Conservation (phyloP, 2,113 vertebrate species). For the Ornithorhynchus anatinus region DNA sequence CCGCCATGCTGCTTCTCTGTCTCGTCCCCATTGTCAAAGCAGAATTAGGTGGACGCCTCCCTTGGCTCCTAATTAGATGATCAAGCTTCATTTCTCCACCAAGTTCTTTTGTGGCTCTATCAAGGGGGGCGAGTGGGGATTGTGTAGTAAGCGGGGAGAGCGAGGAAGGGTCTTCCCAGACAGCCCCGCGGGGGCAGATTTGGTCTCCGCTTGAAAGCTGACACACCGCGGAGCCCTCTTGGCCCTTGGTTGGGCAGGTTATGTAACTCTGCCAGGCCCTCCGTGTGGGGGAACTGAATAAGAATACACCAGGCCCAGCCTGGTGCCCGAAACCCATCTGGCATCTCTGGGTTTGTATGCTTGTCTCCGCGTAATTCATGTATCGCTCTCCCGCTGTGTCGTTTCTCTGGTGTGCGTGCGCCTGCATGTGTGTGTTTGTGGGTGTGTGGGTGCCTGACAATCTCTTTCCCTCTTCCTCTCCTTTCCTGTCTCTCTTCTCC, state of each 20-base stretch:
- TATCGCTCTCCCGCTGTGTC: conserved; percentile 1
- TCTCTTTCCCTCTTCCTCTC: not conserved
- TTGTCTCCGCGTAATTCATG: conserved; percentile 22
- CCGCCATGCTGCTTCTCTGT: no score
- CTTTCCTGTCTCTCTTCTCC: not conserved
- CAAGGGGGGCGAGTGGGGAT: no score
- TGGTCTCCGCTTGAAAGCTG: no score
- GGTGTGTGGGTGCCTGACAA: not conserved
- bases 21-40: no score
- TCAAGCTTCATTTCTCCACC: no score
- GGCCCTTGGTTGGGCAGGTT: not conserved
- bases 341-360: not conserved
- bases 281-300: conserved; percentile 27
- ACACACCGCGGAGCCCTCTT: no score
- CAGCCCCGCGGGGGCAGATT: no score
- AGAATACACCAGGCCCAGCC: not conserved
- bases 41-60: no score
- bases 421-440: not conserved
- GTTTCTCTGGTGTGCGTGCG: conserved; percentile 7
- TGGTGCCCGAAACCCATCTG: conserved; percentile 38
- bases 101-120: no score
- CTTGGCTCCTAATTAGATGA: no score
- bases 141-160: no score
- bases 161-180: no score
- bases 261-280: conserved; percentile 1